Base-by-base conservation (phyloP, 2,113 vertebrate genomes). In the Indri indri region DNA sequence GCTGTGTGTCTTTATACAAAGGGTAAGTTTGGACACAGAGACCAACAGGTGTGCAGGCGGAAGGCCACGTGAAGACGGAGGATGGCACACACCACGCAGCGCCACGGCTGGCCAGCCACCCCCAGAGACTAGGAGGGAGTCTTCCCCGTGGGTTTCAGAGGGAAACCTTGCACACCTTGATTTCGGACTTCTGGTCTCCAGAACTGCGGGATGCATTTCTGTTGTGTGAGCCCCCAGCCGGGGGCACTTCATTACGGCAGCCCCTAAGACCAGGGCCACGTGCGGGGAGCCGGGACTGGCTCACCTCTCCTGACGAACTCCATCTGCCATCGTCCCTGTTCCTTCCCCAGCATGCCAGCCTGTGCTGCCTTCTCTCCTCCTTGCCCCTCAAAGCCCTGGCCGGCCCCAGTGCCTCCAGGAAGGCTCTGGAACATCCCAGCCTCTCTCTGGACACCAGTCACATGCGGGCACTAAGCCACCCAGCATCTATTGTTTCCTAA, bases 41-140 rank as follows among this genome's bases (percentile, higher is more conserved):
- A 61, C 25, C 23, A 11, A 47, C 12, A 45, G 16, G 8, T 1
- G 0, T 2, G 4, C n/a, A 30, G 16, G 22, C 14, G 52, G 37
- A 30, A 14, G 2, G 16, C n/a, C 16, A 5, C 0, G 1, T 16
- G 79, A 65, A 25, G 45, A 80, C 0, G 0, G 23, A 80, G 37
- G 45, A 3, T 2, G 2, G 6, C 47, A 32, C 42, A 79, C 14
- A 40, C 34, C 76, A 25, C 6, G 2, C 13, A 52, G 1, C 1
- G 9, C 61, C 16, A 20, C 17, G 20, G 30, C 34, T 8, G 8
- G 23, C 66, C 8, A 0, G 54, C 11, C 20, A 20, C 68, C 23
- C 63, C 18, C 65, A 34, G 88, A 71, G 45, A 34, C 22, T 0
- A 45, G 32, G 23, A 73, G 61, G n/a, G 8, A 30, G 30, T 11